Conservation (phyloP, 2,113 vertebrate species). For the Phoenicopterus ruber region DNA sequence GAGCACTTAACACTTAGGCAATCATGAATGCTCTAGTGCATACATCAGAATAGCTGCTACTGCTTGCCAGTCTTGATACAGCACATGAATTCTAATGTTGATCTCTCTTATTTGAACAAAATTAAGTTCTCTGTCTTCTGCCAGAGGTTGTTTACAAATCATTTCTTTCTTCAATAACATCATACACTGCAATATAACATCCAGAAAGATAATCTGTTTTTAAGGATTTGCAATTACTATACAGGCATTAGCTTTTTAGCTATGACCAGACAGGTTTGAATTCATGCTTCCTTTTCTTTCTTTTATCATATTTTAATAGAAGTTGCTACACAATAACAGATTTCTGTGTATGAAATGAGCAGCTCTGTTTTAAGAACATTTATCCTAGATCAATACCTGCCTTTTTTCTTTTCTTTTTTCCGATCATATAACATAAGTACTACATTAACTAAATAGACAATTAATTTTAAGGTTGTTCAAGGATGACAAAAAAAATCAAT, state of each 20-base stretch:
- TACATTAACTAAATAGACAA: not conserved
- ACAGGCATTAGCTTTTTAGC: conserved; percentile 50
- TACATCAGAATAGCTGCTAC: conserved; percentile 54
- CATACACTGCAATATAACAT: conserved; percentile 46
- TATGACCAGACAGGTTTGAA: conserved; percentile 34
- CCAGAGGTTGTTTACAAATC: conserved; percentile 74
- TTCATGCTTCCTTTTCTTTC: conserved; percentile 52
- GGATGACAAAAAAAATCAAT: not conserved
- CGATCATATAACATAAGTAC: not conserved
- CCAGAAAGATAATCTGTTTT: conserved; percentile 73
- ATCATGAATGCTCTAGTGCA: conserved; percentile 54
- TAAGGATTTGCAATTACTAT: conserved; percentile 74
- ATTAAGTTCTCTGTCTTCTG: conserved; percentile 69
- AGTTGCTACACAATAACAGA: conserved; percentile 22
- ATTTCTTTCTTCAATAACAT: conserved; percentile 63
- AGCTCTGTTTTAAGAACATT: not conserved
- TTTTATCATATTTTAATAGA: not conserved
- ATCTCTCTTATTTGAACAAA: conserved; percentile 70
- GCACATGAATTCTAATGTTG: conserved; percentile 64
- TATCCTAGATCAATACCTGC: not conserved
- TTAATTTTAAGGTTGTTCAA: not conserved
- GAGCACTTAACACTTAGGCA: conserved; percentile 56
- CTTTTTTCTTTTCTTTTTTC: not conserved
- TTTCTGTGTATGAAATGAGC: not conserved
- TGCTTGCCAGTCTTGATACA: conserved; percentile 24